Percentiles rank a stretch among this genome's conserved stretches.
Conservation (phyloP, 2,113 vertebrate species). For the Mobula birostris region DNA sequence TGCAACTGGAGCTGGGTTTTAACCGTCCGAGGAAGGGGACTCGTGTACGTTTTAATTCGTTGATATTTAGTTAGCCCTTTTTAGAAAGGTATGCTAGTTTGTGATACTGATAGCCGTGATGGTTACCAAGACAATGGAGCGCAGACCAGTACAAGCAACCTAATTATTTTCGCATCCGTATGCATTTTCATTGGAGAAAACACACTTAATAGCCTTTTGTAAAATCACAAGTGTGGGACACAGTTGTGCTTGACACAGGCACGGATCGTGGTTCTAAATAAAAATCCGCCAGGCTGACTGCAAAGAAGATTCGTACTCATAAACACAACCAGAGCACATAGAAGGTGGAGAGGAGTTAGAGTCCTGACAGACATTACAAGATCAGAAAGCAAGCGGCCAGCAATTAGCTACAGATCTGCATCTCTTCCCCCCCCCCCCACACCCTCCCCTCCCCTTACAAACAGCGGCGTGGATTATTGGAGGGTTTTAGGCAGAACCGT, state of each 20-base stretch:
- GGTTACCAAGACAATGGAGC: conserved; percentile 7
- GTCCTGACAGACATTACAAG: background rate
- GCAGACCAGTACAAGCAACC: background rate
- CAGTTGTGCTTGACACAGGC: background rate
- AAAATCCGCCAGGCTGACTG: background rate
- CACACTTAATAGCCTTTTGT: background rate
- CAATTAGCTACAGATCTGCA: conserved; percentile 69
- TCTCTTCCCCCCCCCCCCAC: conserved; percentile 40
- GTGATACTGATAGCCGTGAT: background rate
- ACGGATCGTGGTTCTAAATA: background rate
- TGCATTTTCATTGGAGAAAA: background rate
- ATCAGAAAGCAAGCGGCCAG: conserved; percentile 52
- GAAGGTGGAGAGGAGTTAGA: background rate
- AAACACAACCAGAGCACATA: background rate
- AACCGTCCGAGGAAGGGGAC: conserved; percentile 37
- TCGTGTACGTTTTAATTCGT: background rate
- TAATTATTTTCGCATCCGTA: background rate
- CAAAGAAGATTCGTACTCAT: background rate
- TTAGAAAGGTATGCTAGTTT: conserved; percentile 7
- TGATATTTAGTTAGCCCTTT: conserved; percentile 22
- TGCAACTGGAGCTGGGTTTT: conserved; percentile 40
- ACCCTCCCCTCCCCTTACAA: conserved; percentile 50
- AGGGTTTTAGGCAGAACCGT: conserved; percentile 83
- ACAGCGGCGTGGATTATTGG: conserved; percentile 52
- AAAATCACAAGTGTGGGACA: background rate